Evolutionary conservation across 2,797 vertebrate genomes (phyloP).

Genomic region (Galaxias olidus): DNA sequence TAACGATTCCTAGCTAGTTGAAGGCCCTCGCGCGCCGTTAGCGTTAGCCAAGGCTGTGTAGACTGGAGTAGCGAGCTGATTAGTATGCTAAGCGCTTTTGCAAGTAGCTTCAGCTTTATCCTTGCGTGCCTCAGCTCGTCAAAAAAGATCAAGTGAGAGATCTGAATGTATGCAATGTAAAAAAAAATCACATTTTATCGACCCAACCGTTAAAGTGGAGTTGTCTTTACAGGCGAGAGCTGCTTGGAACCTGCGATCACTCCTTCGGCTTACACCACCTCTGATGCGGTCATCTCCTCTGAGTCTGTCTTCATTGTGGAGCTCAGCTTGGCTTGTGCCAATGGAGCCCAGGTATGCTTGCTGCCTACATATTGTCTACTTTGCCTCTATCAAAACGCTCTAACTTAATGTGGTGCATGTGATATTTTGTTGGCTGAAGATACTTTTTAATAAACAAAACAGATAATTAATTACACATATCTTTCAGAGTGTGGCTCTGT

Average conservation of each 20-base stretch:
- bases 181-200: background rate
- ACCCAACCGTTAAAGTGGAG: background rate
- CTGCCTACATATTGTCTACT: background rate
- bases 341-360: constrained; percentile 85
- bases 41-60: background rate
- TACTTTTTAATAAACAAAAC: too few relatives aligned
- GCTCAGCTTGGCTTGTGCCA: constrained; percentile 86
- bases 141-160: background rate
- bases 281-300: constrained; percentile 89
- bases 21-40: background rate
- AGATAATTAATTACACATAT: too few relatives aligned
- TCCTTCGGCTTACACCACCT: constrained; percentile 91
- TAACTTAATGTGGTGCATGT: background rate
- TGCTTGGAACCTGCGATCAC: constrained; percentile 87
- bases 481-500: constrained; percentile 85
- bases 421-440: too few relatives aligned
- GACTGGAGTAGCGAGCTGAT: background rate
- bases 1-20: background rate
- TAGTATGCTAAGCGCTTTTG: background rate
- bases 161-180: background rate
- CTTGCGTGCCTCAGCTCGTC: too few relatives aligned
- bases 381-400: background rate
- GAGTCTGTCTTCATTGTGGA: constrained; percentile 95
- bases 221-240: constrained; percentile 82
- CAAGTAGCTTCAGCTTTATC: background rate